Conservation (phyloP, 2,797 vertebrate species). For the Hybognathus amarus region DNA sequence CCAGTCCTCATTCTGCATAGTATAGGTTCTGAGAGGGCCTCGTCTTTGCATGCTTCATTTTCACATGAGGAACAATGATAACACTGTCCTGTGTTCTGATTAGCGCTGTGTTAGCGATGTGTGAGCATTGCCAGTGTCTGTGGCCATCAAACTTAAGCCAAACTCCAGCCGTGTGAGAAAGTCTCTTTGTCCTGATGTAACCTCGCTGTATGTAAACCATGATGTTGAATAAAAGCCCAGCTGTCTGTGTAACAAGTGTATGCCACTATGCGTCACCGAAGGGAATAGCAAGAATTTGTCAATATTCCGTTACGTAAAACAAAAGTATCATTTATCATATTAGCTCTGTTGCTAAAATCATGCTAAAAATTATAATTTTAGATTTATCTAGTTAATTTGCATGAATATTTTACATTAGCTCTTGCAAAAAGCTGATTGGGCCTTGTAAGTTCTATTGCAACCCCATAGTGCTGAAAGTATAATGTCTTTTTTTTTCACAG, state of each 20-base stretch:
- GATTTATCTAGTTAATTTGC: background rate
- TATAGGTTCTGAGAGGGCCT: slow-evolving; percentile 16
- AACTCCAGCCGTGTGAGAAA: slow-evolving; percentile 27
- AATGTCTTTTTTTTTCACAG: background rate
- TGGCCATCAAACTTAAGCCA: background rate
- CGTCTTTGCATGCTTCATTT: slow-evolving; percentile 12
- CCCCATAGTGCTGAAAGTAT: background rate
- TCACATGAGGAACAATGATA: slow-evolving; percentile 32
- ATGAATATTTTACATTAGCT: background rate
- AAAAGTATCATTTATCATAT: background rate
- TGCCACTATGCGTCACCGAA: background rate
- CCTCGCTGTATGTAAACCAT: slow-evolving; percentile 7
- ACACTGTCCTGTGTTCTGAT: slow-evolving; percentile 43
- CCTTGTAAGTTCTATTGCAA: background rate
- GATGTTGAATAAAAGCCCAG: background rate
- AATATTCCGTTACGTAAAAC: background rate
- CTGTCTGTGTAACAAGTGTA: background rate
- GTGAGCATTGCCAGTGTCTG: slow-evolving; percentile 33
- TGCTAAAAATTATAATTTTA: background rate
- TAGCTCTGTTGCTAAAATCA: background rate
- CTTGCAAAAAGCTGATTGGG: background rate
- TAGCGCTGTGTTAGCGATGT: background rate
- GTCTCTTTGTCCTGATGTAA: slow-evolving; percentile 37
- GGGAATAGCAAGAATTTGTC: background rate
- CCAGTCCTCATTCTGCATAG: background rate